Conservation (phyloP, 2,797 vertebrate genomes). For the Tapera naevia region DNA sequence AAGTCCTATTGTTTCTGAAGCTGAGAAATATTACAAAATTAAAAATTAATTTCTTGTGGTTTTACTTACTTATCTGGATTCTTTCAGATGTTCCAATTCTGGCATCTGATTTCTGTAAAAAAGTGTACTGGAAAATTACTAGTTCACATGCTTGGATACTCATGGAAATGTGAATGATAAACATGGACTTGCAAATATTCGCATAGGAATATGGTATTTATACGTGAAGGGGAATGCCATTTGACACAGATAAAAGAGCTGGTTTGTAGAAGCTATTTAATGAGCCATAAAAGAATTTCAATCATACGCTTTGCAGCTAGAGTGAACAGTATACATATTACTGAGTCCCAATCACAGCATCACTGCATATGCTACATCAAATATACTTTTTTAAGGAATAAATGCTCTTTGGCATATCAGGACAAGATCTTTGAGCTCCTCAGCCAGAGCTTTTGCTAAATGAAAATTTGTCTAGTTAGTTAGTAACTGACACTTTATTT, state of each 20-base stretch:
- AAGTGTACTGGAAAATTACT: slow-evolving; percentile 11
- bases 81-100: background rate
- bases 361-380: background rate
- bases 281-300: slow-evolving; percentile 31
- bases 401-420: background rate
- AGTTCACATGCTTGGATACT: slow-evolving; percentile 10
- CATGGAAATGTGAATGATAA: slow-evolving; percentile 32
- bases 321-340: background rate
- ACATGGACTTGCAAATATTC: slow-evolving; percentile 36
- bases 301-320: slow-evolving; percentile 15
- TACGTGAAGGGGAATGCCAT: background rate
- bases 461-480: background rate
- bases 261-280: background rate
- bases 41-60: background rate
- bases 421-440: background rate
- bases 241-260: slow-evolving; percentile 27
- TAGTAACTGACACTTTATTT: background rate
- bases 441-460: background rate
- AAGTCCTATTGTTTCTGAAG: background rate
- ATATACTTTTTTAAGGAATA: slow-evolving; percentile 4
- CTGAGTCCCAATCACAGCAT: background rate
- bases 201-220: slow-evolving; percentile 17
- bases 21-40: background rate
- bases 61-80: background rate
- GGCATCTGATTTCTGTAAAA: background rate